These are phyloP conservation scores for Mico argentatus DNA, from an alignment of 2,797 vertebrate species.

Conservation along the genomic window DNA sequence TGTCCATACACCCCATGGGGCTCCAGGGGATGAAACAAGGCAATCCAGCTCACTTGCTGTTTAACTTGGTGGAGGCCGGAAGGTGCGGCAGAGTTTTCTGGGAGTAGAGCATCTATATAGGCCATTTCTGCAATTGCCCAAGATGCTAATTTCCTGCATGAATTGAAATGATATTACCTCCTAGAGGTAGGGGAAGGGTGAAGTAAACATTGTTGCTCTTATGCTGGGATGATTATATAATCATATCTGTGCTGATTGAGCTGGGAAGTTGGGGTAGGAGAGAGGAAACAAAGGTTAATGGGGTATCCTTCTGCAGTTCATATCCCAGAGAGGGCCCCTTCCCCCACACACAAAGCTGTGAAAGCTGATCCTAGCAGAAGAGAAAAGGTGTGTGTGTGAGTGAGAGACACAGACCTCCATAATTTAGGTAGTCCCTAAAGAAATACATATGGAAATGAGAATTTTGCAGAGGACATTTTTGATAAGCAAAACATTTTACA, in stretches of 20 bases:
- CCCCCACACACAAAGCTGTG: not conserved
- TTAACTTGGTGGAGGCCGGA: no score
- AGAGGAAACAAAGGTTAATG: not conserved
- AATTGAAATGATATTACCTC: not conserved
- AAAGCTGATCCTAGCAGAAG: not conserved
- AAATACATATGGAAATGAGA: not conserved
- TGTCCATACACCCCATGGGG: accelerated
- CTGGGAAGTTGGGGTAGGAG: not conserved
- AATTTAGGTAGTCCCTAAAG: not conserved
- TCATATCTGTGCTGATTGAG: not conserved
- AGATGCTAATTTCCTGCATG: not conserved
- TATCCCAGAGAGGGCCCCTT: not conserved
- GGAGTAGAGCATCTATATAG: not conserved
- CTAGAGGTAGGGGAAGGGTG: not conserved
- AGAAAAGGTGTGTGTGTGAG: not conserved
- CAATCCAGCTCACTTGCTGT: not conserved
- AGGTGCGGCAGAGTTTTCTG: not conserved
- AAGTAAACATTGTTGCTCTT: not conserved
- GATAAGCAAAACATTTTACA: not conserved
- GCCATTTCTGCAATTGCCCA: not conserved
- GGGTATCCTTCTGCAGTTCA: not conserved
- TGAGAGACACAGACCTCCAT: no score
- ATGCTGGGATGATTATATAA: not conserved
- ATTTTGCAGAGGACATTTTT: not conserved
- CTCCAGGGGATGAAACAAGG: not conserved